Conservation (phyloP, 2,113 vertebrate species). For the Proterorhinus semilunaris region DNA sequence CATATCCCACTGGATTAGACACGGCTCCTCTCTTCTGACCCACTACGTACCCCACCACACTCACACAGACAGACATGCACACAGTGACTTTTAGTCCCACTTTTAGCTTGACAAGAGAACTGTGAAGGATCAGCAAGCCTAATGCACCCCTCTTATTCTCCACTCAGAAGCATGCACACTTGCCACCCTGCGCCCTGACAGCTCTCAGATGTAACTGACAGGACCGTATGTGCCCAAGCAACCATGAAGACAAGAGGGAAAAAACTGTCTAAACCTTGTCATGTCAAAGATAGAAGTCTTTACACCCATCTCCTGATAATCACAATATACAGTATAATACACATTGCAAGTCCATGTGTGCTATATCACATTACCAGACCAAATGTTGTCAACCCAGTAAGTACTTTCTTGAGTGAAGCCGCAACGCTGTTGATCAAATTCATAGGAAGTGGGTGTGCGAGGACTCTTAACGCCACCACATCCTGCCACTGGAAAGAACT, state of each 20-base stretch:
- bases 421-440: slow-evolving; percentile 73
- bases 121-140: slow-evolving; percentile 74
- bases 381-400: slow-evolving; percentile 50
- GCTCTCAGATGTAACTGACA: slow-evolving; percentile 72
- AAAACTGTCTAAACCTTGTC: slow-evolving; percentile 10
- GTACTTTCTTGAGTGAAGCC: slow-evolving; percentile 53
- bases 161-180: slow-evolving; percentile 58
- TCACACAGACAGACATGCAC: slow-evolving; percentile 14
- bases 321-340: neutral
- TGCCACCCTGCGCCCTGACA: slow-evolving; percentile 69
- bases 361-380: slow-evolving; percentile 66
- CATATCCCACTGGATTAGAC: slow-evolving; percentile 77
- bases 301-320: neutral
- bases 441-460: slow-evolving; percentile 73
- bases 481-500: slow-evolving; percentile 68
- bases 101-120: slow-evolving; percentile 71
- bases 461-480: slow-evolving; percentile 66
- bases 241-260: slow-evolving; percentile 42
- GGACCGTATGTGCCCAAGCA: slow-evolving; percentile 63
- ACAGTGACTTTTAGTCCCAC: slow-evolving; percentile 64
- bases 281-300: slow-evolving; percentile 3
- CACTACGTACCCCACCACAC: slow-evolving; percentile 19
- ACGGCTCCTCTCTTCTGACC: slow-evolving; percentile 71
- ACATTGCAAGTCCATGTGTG: neutral
- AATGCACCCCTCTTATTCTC: slow-evolving; percentile 53